These are phyloP conservation scores for Chrysopilus asiliformis DNA, from an alignment of 2,888 invertebrate genomes.

Conservation along the genomic window DNA sequence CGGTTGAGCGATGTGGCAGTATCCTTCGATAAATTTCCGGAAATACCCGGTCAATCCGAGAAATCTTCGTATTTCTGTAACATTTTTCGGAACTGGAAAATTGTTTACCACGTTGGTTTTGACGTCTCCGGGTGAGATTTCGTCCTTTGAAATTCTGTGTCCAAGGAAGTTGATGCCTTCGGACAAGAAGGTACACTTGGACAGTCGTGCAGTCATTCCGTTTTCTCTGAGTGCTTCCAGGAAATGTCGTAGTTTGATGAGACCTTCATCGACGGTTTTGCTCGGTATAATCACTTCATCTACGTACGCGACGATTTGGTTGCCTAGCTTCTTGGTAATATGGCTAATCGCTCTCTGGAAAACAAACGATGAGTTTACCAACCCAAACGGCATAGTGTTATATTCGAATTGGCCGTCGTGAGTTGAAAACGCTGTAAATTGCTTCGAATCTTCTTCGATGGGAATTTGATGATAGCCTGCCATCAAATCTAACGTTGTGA, in stretches of 20 bases:
- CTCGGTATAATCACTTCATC: no score
- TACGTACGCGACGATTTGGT: no score
- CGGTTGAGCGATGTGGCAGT: constrained; percentile 18
- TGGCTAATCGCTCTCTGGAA: no score
- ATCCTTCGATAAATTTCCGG: constrained; percentile 19
- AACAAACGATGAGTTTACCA: constrained; percentile 15
- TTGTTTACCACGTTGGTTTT: constrained; percentile 19
- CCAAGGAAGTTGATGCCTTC: constrained; percentile 19
- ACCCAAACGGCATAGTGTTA: constrained; percentile 16
- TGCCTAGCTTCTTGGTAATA: no score
- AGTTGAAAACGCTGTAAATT: constrained; percentile 18
- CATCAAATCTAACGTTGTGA: no score
- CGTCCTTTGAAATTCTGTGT: constrained; percentile 17
- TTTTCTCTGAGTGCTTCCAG: constrained; percentile 15
- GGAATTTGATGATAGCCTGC: no score
- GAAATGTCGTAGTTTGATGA: no score
- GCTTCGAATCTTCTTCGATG: no score
- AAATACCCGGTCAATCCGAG: constrained; percentile 23
- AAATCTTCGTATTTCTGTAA: constrained; percentile 20
- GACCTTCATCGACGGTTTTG: no score
- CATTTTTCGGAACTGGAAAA: constrained; percentile 17
- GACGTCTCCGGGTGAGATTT: constrained; percentile 17
- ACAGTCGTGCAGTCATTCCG: constrained; percentile 15
- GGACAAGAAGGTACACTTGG: constrained; percentile 19
- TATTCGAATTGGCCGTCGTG: constrained; percentile 14